A percentile compares a stretch with the other conserved stretches of the same genome.
phyloP scores from a whole-genome alignment of 2,113 vertebrate species.

The Melozone crissalis region DNA sequence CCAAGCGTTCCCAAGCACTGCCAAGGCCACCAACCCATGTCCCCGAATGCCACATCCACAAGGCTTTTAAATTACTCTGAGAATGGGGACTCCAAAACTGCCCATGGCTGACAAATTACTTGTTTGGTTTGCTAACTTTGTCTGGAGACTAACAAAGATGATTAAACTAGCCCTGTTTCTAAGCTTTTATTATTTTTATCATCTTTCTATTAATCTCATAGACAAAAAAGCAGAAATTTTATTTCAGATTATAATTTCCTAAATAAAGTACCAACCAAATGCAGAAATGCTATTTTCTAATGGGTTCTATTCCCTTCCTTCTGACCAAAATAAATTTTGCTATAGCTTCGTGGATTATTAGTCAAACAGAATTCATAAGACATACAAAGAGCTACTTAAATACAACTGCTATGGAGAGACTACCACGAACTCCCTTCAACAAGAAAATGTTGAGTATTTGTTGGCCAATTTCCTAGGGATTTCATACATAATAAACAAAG shows the following conservation, averaged over 20 bases:
- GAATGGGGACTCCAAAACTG: not conserved
- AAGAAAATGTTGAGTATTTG: not conserved
- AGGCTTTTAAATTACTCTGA: not conserved
- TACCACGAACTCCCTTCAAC: not conserved
- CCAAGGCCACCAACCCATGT: not conserved
- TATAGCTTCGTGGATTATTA: not conserved
- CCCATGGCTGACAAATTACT: not conserved
- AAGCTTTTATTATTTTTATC: not conserved
- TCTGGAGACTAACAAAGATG: not conserved
- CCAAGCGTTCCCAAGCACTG: not conserved
- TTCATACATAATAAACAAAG: constrained; percentile 51
- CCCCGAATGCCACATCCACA: not conserved
- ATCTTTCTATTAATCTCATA: not conserved
- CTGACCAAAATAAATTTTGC: not conserved
- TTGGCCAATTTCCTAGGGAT: constrained; percentile 31
- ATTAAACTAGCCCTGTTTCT: not conserved
- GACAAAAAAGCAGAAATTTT: not conserved
- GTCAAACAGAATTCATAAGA: not conserved
- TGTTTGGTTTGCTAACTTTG: not conserved
- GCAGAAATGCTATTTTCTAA: not conserved
- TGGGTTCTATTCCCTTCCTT: not conserved
- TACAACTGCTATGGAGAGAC: not conserved
- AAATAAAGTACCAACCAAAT: not conserved
- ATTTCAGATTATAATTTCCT: not conserved
- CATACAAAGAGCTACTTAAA: not conserved